phyloP scores from a whole-genome alignment of 2,797 vertebrate species.

The Manis crassicaudata region DNA sequence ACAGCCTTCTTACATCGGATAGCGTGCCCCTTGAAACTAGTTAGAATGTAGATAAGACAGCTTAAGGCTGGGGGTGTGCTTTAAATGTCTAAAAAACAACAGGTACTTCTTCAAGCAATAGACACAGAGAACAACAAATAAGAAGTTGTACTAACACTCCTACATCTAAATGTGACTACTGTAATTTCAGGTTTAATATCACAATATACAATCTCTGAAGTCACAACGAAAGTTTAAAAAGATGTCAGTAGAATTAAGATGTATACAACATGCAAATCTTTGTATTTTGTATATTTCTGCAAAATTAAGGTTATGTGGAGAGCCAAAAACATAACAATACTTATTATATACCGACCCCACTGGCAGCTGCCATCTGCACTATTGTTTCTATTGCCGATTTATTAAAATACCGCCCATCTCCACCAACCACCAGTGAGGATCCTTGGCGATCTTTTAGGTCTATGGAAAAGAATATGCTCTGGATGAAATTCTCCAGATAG shows the following conservation, averaged over 20 bases:
- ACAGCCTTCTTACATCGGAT: slow-evolving; percentile 19
- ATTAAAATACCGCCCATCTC: slow-evolving; percentile 97
- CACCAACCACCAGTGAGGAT: slow-evolving; percentile 95
- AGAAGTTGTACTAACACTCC: not conserved
- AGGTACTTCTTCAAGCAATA: slow-evolving; percentile 46
- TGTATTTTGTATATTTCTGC: not conserved
- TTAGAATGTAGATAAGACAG: slow-evolving; percentile 38
- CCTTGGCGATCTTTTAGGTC: slow-evolving; percentile 97
- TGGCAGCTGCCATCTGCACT: slow-evolving; percentile 98
- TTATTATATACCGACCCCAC: slow-evolving; percentile 94
- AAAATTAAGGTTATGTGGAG: slow-evolving; percentile 57
- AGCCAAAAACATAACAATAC: slow-evolving; percentile 67
- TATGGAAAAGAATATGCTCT: slow-evolving; percentile 96
- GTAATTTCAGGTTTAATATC: not conserved
- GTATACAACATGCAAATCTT: not conserved
- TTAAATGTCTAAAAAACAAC: slow-evolving; percentile 35
- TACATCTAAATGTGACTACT: not conserved
- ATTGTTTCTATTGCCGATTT: slow-evolving; percentile 92
- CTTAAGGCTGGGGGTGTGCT: not conserved
- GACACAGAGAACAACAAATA: not conserved
- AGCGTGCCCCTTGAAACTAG: slow-evolving; percentile 8
- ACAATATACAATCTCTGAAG: not conserved
- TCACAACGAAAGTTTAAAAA: not conserved
- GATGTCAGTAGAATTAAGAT: slow-evolving; percentile 5
- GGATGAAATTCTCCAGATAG: slow-evolving; percentile 97